Percentiles rank a stretch among this genome's conserved stretches.
Evolutionary conservation across 2,888 invertebrate species (phyloP).

Genomic region (Parnassius smintheus): DNA sequence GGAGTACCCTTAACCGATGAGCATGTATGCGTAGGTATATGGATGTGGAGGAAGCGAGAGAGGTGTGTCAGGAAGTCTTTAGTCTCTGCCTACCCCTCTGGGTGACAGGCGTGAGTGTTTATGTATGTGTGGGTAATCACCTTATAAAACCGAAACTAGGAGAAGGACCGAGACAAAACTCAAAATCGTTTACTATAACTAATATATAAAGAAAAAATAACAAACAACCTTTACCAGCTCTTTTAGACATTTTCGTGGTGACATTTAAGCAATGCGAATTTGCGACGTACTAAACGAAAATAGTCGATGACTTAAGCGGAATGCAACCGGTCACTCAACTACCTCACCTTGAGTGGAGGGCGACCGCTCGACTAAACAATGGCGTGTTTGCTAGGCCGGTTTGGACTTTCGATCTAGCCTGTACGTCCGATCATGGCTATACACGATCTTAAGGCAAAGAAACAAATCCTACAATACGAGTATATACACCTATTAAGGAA

Average conservation of each 20-base stretch:
- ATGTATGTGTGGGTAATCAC: no score
- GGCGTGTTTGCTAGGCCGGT: slow-evolving; percentile 32
- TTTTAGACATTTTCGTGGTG: slow-evolving; percentile 13
- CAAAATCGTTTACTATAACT: no score
- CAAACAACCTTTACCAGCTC: background rate
- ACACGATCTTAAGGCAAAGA: background rate
- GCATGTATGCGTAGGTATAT: no score
- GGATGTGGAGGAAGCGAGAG: no score
- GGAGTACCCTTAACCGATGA: no score
- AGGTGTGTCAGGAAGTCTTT: no score
- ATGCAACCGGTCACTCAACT: slow-evolving; percentile 58
- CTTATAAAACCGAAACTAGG: no score
- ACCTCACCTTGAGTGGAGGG: slow-evolving; percentile 60
- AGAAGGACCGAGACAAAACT: no score
- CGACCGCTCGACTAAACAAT: slow-evolving; percentile 45
- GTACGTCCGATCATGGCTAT: slow-evolving; percentile 8
- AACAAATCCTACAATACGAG: background rate
- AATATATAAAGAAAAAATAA: no score
- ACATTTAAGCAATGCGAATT: slow-evolving; percentile 20
- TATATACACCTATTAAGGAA: no score
- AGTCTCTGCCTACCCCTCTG: no score
- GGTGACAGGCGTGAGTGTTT: no score
- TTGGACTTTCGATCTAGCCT: slow-evolving; percentile 24
- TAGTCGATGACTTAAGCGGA: slow-evolving; percentile 47
- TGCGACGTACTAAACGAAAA: slow-evolving; percentile 35